Percentiles rank a stretch among this genome's conserved stretches.
phyloP scores from a whole-genome alignment of 1,140 invertebrate species.

The Coptotermes formosanus region DNA sequence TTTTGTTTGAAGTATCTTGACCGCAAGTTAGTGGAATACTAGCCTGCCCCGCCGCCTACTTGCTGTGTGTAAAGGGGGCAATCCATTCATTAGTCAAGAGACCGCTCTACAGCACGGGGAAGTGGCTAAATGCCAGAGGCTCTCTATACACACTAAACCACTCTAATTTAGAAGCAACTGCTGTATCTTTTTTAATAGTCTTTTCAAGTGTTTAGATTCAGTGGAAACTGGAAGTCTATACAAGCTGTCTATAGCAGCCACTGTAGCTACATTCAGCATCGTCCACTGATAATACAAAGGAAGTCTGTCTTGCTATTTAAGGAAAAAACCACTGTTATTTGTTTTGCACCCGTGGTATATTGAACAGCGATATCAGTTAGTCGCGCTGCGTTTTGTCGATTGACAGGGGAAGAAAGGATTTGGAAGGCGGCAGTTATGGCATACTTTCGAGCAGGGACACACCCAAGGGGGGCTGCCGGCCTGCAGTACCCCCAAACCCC shows the following conservation, averaged over 20 bases:
- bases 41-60: not conserved
- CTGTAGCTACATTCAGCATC: not conserved
- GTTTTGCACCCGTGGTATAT: not conserved
- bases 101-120: not conserved
- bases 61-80: slow-evolving; percentile 6
- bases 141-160: not conserved
- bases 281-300: not conserved
- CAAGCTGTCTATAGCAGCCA: not conserved
- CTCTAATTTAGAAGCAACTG: slow-evolving; percentile 16
- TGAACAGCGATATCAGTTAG: too few species aligned
- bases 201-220: not conserved
- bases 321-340: not conserved
- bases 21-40: not conserved
- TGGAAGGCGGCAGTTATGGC: too few species aligned
- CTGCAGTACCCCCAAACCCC: too few species aligned
- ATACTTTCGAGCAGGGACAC: too few species aligned
- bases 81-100: not conserved
- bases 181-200: not conserved
- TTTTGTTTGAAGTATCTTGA: not conserved
- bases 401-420: too few species aligned
- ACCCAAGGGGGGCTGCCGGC: too few species aligned
- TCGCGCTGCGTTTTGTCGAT: too few species aligned
- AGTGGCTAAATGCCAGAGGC: not conserved
- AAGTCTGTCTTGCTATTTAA: not conserved
- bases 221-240: not conserved